Base-by-base conservation (phyloP, 2,888 invertebrate genomes). In the Meandrusa payeni region DNA sequence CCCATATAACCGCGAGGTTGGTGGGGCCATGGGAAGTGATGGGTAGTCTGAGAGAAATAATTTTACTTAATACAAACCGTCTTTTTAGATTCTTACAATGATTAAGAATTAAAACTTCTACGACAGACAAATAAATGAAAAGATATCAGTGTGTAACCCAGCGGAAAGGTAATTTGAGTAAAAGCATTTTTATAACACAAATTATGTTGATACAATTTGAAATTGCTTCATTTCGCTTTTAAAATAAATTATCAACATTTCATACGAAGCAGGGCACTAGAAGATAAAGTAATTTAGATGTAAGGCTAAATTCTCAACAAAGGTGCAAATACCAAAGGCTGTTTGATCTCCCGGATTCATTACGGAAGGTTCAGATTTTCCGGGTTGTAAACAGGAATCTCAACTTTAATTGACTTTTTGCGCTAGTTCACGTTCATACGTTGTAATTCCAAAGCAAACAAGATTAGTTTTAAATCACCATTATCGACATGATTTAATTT, bases 371-470 rank as follows among this genome's bases (percentile, higher is more conserved):
- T 46, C 41, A 52, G 42, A 44, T 54, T 52, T 46, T 46, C 41
- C 38, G 37, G 42, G 29, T 41, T 27, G 40, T 48, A 41, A 26
- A 27, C 43, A 45, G 41, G 47, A 52, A 59, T 57, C 55, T 54
- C 52, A 60, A 61, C 50, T 61, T 59, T 50, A 54, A 61, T 59
- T 55, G 54, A 45, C 48, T 52, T 54, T 52, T 51, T 46, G 47
- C 34, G 39, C 26, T 46, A 49, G 52, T 37, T 37, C 19, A 20
- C 29, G 12, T 19, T 17, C 11, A 33, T 26, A 41, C 12, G 36
- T 26, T 43, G 19, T 31, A 23, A 37, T 31, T 6, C 7, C 27
- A 34, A 37, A 6, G 31, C 9, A 10, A 43, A 31, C 26, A 37
- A 31, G 20, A 43, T 43, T 12, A 37, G 12, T 10, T 32, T 23